phyloP scores from a whole-genome alignment of 35 echinoderm and acorn worm genomes.

The Amphiura filiformis region DNA sequence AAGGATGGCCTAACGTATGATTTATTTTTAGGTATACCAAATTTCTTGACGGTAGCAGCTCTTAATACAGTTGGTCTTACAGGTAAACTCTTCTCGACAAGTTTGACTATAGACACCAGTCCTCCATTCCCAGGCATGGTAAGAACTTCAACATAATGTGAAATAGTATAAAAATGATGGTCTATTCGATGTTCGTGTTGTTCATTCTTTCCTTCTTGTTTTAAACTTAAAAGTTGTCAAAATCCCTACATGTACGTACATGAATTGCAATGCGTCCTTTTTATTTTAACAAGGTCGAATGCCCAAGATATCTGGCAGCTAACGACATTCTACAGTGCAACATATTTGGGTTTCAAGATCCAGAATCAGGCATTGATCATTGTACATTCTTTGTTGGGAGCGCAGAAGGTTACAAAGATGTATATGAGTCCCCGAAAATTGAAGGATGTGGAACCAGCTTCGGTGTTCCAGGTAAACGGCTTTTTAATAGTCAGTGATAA shows the following conservation, averaged over 20 bases:
- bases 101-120: slow-evolving; percentile 34
- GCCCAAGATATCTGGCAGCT: slow-evolving; percentile 3
- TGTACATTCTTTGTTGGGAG: slow-evolving; percentile 11
- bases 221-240: not conserved
- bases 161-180: too few relatives aligned
- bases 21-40: not conserved
- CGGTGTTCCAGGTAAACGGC: not conserved
- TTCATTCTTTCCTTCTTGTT: not conserved
- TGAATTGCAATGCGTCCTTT: not conserved
- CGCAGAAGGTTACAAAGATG: slow-evolving; percentile 22
- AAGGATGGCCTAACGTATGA: too few relatives aligned
- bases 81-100: not conserved
- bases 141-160: not conserved
- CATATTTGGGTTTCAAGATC: slow-evolving; percentile 23
- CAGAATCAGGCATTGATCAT: slow-evolving; percentile 30
- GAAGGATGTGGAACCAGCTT: not conserved
- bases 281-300: not conserved
- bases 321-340: slow-evolving; percentile 1
- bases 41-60: slow-evolving; percentile 23
- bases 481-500: not conserved
- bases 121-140: slow-evolving; percentile 32
- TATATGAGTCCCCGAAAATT: not conserved
- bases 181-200: not conserved
- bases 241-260: not conserved
- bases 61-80: slow-evolving; percentile 31